Evolutionary conservation across 2,113 vertebrate genomes (phyloP), one percentile per base, ranked within the genome.

Genomic region (Panthera tigris): DNA sequence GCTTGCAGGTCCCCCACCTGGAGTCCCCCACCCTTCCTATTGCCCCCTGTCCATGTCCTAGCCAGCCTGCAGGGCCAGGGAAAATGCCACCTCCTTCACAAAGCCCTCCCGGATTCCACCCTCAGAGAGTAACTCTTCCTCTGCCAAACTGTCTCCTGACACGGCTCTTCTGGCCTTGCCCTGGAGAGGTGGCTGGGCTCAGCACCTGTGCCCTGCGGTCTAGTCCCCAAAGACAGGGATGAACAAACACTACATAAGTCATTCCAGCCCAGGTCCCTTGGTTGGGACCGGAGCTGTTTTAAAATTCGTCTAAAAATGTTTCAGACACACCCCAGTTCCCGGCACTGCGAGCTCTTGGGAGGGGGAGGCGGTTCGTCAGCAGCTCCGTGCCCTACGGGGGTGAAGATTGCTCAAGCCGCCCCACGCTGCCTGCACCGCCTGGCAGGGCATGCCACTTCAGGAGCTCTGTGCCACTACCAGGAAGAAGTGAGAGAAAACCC

Each of bases 291-390:
- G 57, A 82, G 73, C 25, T 94, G 36, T 66, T 82, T 90, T 73
- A 36, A 52, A 81, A 68, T 73, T 48, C 57, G 50, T n/a, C 82
- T 76, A 36, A 57, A 78, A 81, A 23, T 55, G 48, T 73, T 74
- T 48, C 36, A 41, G 84, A 79, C 93, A 89, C 69, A 45, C n/a
- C 45, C 63, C 63, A 39, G 31, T n/a, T 85, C 55, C 55, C 18
- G 4, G 69, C 11, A 3, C 33, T 52, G 93, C 69, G 41, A 41
- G 74, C 39, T 29, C 31, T 4, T 45, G 21, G 71, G 69, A 31
- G 33, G 33, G 1, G 45, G 31, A 39, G 45, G 27, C 0, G 3
- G 18, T 73, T 7, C 0, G 0, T 12, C 39, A 13, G 23, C 76
- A 36, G 61, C 14, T 8, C 33, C 55, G n/a, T 13, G 48, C 86